Evolutionary conservation across 2,797 vertebrate genomes (phyloP).

Genomic region (Microctenopoma steveboyesi): DNA sequence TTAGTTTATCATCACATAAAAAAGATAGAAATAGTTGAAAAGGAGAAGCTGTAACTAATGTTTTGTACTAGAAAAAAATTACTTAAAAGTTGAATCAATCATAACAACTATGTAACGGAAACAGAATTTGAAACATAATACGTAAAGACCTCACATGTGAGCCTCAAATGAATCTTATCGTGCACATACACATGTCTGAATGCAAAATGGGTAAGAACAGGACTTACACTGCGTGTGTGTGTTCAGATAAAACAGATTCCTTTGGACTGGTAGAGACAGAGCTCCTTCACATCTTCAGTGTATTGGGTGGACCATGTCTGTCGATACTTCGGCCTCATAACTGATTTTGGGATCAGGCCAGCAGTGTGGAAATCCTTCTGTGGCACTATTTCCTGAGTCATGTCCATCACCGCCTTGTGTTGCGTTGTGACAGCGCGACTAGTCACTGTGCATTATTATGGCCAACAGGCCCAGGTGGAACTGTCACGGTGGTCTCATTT

Average conservation of each 20-base stretch:
- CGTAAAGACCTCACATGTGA: neutral
- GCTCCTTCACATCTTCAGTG: slow-evolving; percentile 30
- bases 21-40: too few species aligned
- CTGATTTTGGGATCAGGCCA: slow-evolving; percentile 51
- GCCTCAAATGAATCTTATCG: neutral
- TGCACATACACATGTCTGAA: neutral
- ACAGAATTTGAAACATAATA: neutral
- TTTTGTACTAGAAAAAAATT: too few species aligned
- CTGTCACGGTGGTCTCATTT: slow-evolving; percentile 61
- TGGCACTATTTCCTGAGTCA: slow-evolving; percentile 20
- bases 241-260: slow-evolving; percentile 8
- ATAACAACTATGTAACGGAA: neutral
- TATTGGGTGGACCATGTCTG: slow-evolving; percentile 43
- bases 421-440: slow-evolving; percentile 25
- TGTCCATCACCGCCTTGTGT: slow-evolving; percentile 55
- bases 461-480: slow-evolving; percentile 59
- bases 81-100: neutral
- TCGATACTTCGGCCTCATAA: slow-evolving; percentile 45
- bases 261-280: slow-evolving; percentile 30
- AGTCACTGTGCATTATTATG: slow-evolving; percentile 53
- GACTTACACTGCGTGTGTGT: slow-evolving; percentile 16
- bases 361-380: slow-evolving; percentile 44
- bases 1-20: neutral
- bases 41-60: too few species aligned
- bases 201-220: neutral